Evolutionary conservation across 2,113 vertebrate genomes (phyloP), one percentile per base, ranked within the genome.

Genomic region (Burhinus bistriatus): DNA sequence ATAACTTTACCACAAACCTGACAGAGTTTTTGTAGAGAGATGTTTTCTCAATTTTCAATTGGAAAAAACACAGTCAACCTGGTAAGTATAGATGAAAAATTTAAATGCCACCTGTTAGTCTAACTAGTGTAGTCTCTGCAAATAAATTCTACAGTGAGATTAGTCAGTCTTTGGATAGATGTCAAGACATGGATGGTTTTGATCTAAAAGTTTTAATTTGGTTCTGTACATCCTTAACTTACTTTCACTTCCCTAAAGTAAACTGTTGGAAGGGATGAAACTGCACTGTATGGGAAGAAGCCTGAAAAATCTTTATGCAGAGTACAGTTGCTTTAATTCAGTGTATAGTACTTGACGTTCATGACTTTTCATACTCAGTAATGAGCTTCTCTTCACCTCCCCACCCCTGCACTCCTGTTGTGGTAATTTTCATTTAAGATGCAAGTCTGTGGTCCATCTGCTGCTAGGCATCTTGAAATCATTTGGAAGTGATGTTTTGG

Each of bases 141-240:
- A 21, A 88, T 85, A 90, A 90, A 83, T 76, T 62, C 65, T 90
- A 30, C 27, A 27, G 27, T 54, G n/a, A 78, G 42, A 51, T 25
- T 69, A 61, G 54, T 70, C 12, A 2, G 2, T 51, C 44, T 86
- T 78, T 75, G 52, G 18, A 52, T 47, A 47, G 42, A 42, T 42
- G 23, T 49, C 55, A 70, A 86, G 55, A 22, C 44, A 36, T 36
- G 30, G n/a, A 49, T 90, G 38, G 21, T 79, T 92, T 92, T 77
- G 52, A 92, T 93, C 29, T 72, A 52, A 42, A 91, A 92, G 19
- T 87, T 90, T 40, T 82, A 65, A 71, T 95, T 96, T 68, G 40
- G 27, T 86, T 95, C 79, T 73, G 13, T 29, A 29, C 15, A 57
- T 76, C 51, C 9, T 3, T 89, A 7, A 9, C 40, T 40, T 79